These are phyloP conservation scores for Apodemia arnacis DNA, from an alignment of 2,888 invertebrate genomes.

Conservation along the genomic window DNA sequence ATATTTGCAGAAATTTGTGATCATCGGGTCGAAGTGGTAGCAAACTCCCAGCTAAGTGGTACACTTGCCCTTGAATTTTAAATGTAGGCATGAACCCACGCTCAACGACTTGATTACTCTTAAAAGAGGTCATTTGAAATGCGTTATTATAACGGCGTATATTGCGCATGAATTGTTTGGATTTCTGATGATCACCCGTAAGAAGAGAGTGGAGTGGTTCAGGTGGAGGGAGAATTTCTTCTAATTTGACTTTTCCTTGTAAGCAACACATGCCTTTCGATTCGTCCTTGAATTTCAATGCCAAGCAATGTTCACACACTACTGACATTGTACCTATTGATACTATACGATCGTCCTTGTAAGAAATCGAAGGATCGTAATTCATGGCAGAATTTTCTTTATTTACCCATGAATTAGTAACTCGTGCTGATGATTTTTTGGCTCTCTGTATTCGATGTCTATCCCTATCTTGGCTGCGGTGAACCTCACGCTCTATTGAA, in stretches of 20 bases:
- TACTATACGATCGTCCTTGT: constrained; percentile 79
- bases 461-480: constrained; percentile 48
- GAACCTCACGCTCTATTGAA: constrained; percentile 54
- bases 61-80: constrained; percentile 77
- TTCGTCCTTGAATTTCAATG: constrained; percentile 71
- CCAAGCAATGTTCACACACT: constrained; percentile 78
- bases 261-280: constrained; percentile 72
- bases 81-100: constrained; percentile 77
- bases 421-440: constrained; percentile 62
- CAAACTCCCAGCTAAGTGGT: constrained; percentile 72
- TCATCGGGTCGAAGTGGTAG: constrained; percentile 74
- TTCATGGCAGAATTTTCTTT: constrained; percentile 74
- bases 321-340: constrained; percentile 80
- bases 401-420: constrained; percentile 66
- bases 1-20: constrained; percentile 76
- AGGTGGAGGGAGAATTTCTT: constrained; percentile 70
- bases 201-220: constrained; percentile 77
- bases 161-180: constrained; percentile 73
- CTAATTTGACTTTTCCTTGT: constrained; percentile 76
- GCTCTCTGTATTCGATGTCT: constrained; percentile 70
- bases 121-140: constrained; percentile 83
- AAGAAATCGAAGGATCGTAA: constrained; percentile 78
- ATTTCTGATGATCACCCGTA: constrained; percentile 73
- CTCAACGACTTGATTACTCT: constrained; percentile 70
- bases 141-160: constrained; percentile 79